Evolutionary conservation across 2,113 vertebrate species (phyloP), one percentile per base, ranked within the genome.

Genomic region (Catagonus wagneri): DNA sequence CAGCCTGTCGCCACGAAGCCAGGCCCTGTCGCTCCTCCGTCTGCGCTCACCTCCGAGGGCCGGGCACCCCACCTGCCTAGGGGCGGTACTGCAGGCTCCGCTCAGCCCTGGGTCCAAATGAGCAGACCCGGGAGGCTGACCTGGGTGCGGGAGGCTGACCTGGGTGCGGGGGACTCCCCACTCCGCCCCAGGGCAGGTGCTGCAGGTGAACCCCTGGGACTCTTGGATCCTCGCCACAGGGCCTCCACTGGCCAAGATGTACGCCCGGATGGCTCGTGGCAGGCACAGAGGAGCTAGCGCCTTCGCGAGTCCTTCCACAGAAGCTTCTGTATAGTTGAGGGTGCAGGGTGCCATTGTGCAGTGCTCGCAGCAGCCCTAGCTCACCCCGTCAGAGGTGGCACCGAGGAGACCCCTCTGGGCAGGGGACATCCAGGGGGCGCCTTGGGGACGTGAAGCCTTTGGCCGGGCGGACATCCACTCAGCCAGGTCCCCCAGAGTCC

Each of bases 191-290:
- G 39, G 6, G 36, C 52, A 23, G 63, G 15, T 6, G 2, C n/a
- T 34, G 32, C 74, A 12, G 0, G 2, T 7, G 10, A n/a, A 44
- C 11, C 63, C 39, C 1, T 3, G 58, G 12, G 13, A 10, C 9
- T 63, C 32, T 36, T 3, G 6, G 50, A 39, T 22, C 60, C 71
- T 69, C 22, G 22, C 7, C 36, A 0, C 1, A 1, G 5, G 9
- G 13, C 56, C 61, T 25, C 29, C 0, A 10, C 32, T 7, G 5
- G 32, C 72, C 1, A 0, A 9, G n/a, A 50, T 9, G 9, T 3
- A 1, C 15, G 74, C n/a, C 34, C n/a, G 7, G n/a, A 5, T 9
- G 29, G 32, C 88, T 27, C 10, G 7, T 17, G 44, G 13, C 29
- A 52, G 6, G 3, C 23, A 3, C 5, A 13, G 34, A 2, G 25